Conservation (phyloP, 2,113 vertebrate species). For the Trichomycterus rosablanca region DNA sequence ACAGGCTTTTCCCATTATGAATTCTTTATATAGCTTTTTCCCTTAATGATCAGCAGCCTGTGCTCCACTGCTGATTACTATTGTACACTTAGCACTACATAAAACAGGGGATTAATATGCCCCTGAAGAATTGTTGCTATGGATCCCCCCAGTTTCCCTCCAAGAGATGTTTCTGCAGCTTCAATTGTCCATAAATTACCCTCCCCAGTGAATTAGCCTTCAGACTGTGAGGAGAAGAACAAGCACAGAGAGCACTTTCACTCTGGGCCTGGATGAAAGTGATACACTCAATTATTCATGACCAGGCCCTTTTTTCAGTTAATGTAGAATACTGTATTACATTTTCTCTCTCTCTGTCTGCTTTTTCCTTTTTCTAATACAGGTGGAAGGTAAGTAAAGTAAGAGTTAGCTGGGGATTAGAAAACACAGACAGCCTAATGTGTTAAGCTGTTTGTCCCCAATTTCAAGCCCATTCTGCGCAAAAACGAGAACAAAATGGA, state of each 20-base stretch:
- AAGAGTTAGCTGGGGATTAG: neutral
- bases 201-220: constrained; percentile 96
- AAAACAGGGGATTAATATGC: constrained; percentile 99
- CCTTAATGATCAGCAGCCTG: constrained; percentile 99
- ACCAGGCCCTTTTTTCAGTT: constrained; percentile 75
- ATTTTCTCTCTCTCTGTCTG: constrained; percentile 21
- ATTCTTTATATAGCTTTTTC: constrained; percentile 99
- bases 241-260: constrained; percentile 78
- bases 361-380: constrained; percentile 9
- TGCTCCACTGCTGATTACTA: constrained; percentile 99
- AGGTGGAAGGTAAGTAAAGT: constrained; percentile 13
- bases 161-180: constrained; percentile 95
- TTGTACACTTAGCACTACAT: constrained; percentile 99
- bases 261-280: constrained; percentile 77
- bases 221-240: constrained; percentile 88
- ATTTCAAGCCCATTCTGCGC: too few relatives aligned
- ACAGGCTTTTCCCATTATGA: constrained; percentile 99
- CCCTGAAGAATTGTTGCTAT: constrained; percentile 99
- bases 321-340: constrained; percentile 64
- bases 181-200: constrained; percentile 99
- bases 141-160: constrained; percentile 94
- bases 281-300: constrained; percentile 95
- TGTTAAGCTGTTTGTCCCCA: too few relatives aligned
- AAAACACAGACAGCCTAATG: neutral
- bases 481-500: too few relatives aligned